Conservation (phyloP, 2,113 vertebrate species). For the Platichthys stellatus region DNA sequence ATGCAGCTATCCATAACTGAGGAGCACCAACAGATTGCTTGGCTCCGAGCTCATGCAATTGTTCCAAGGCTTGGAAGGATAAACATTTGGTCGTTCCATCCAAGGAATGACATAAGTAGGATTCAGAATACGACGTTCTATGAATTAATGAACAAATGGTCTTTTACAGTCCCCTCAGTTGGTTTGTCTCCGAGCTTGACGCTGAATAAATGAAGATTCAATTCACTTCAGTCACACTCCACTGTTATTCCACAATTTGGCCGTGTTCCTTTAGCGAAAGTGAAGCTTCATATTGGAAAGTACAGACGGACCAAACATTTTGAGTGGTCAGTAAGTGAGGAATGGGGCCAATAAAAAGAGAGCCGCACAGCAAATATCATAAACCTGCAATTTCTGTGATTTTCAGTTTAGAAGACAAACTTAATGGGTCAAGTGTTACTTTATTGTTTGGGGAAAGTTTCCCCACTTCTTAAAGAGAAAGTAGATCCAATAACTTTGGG, state of each 20-base stretch:
- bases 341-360: neutral
- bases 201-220: conserved; percentile 39
- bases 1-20: conserved; percentile 61
- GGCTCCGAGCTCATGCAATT: conserved; percentile 49
- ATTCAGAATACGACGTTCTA: conserved; percentile 22
- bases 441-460: too few species aligned
- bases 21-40: conserved; percentile 72
- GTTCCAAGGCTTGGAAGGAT: conserved; percentile 60
- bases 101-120: conserved; percentile 62
- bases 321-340: neutral
- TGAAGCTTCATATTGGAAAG: neutral
- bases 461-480: too few species aligned
- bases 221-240: neutral
- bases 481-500: too few species aligned
- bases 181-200: conserved; percentile 37
- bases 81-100: conserved; percentile 27
- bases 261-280: neutral
- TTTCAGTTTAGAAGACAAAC: too few species aligned
- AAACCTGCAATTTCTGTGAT: too few species aligned
- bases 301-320: neutral
- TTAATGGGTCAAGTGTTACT: too few species aligned
- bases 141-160: conserved; percentile 64
- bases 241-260: neutral
- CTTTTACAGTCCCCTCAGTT: conserved; percentile 41
- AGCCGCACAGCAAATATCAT: too few species aligned